These are phyloP conservation scores for Sinella curviseta DNA, from an alignment of 1,140 invertebrate genomes.

Conservation along the genomic window DNA sequence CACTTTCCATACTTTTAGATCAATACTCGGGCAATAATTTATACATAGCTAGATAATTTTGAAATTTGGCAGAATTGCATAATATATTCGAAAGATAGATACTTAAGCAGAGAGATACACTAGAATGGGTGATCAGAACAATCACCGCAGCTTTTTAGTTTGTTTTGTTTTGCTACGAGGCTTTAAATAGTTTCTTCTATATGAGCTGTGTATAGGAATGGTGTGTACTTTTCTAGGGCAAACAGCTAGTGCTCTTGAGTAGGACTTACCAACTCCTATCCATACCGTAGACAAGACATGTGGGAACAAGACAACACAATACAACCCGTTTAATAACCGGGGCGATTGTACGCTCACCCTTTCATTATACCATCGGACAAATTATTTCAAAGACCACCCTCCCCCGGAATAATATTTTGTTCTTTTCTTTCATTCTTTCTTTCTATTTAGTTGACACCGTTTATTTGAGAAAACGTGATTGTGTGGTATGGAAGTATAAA, in stretches of 20 bases:
- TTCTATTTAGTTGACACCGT: background rate
- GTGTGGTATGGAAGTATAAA: too few relatives aligned
- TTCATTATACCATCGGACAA: background rate
- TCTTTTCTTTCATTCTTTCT: background rate
- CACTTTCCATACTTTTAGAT: too few relatives aligned
- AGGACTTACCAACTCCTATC: conserved; percentile 45
- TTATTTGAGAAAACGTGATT: background rate
- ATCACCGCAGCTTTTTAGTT: background rate
- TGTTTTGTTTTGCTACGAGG: background rate
- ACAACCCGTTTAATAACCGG: conserved; percentile 22
- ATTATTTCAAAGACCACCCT: background rate
- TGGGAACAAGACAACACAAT: conserved; percentile 42
- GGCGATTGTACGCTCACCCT: conserved; percentile 11
- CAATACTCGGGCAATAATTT: too few relatives aligned
- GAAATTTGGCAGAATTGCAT: too few relatives aligned
- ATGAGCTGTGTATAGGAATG: background rate
- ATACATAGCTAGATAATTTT: too few relatives aligned
- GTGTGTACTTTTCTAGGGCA: conserved; percentile 21
- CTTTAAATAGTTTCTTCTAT: background rate
- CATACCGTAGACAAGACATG: conserved; percentile 43
- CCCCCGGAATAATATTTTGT: background rate
- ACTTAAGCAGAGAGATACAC: too few relatives aligned
- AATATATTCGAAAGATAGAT: too few relatives aligned
- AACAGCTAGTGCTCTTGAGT: conserved; percentile 25
- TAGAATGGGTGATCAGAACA: too few relatives aligned